A percentile compares a stretch with the other conserved stretches of the same genome.
These are phyloP conservation scores for Telmatochromis bifrenatus DNA, from an alignment of 2,113 vertebrate species.

Conservation along the genomic window DNA sequence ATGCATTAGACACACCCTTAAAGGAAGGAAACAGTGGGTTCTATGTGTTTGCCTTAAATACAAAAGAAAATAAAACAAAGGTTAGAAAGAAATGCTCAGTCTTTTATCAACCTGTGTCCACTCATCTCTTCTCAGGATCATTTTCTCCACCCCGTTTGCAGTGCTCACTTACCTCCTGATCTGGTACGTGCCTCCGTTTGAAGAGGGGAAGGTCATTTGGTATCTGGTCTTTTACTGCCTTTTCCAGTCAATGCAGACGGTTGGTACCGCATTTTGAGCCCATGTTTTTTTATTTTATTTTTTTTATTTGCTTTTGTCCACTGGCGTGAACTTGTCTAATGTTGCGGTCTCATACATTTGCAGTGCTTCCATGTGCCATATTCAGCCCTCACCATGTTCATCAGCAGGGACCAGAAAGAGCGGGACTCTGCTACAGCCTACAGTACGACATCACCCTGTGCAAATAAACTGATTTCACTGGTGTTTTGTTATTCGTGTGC, in stretches of 20 bases:
- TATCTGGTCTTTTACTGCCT: slow-evolving; percentile 92
- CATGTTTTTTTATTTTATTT: rapidly evolving
- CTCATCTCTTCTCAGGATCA: slow-evolving; percentile 73
- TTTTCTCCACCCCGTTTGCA: slow-evolving; percentile 86
- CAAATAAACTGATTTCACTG: background rate
- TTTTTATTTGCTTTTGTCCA: background rate
- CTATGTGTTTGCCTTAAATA: background rate
- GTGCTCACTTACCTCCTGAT: slow-evolving; percentile 85
- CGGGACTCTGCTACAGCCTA: slow-evolving; percentile 93
- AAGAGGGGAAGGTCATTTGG: slow-evolving; percentile 80
- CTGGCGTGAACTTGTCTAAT: background rate
- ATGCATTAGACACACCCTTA: background rate
- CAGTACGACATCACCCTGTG: slow-evolving; percentile 69
- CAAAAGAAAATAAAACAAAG: background rate
- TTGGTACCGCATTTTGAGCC: slow-evolving; percentile 52
- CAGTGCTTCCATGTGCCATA: slow-evolving; percentile 98
- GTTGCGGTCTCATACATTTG: background rate
- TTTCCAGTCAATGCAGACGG: slow-evolving; percentile 93
- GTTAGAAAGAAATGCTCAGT: background rate
- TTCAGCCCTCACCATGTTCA: slow-evolving; percentile 96
- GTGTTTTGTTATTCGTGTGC: background rate
- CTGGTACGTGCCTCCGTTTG: slow-evolving; percentile 88
- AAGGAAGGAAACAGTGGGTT: background rate
- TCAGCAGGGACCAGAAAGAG: slow-evolving; percentile 89
- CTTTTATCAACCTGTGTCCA: background rate